phyloP scores from a whole-genome alignment of 2,113 vertebrate genomes.

The Stigmatopora argus region DNA sequence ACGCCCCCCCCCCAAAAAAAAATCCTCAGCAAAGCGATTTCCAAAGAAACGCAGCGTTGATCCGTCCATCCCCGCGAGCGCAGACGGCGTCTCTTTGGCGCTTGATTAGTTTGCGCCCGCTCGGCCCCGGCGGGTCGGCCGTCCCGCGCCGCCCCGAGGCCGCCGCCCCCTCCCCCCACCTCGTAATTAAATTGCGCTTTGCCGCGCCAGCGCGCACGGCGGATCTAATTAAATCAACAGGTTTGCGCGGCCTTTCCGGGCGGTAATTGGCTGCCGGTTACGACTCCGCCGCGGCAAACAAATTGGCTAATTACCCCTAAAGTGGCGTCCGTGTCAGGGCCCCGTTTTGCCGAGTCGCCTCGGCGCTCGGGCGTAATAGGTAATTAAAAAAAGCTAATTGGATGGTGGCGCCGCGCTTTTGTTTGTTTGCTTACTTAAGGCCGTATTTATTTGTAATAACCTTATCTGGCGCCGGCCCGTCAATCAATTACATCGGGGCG shows the following conservation, averaged over 20 bases:
- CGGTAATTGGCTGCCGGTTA: slow-evolving; percentile 73
- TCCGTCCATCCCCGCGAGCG: background rate
- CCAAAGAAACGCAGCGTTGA: no score
- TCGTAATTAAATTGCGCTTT: slow-evolving; percentile 75
- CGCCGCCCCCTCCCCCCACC: slow-evolving; percentile 28
- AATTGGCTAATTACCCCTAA: slow-evolving; percentile 78
- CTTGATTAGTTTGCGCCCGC: background rate
- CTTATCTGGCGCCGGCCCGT: slow-evolving; percentile 56
- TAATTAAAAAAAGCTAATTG: slow-evolving; percentile 70
- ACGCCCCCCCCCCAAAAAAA: no score
- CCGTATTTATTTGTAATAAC: slow-evolving; percentile 61
- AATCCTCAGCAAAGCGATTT: no score
- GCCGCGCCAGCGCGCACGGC: slow-evolving; percentile 26
- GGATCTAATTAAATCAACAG: slow-evolving; percentile 79
- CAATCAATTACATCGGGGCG: slow-evolving; percentile 37
- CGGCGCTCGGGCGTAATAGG: slow-evolving; percentile 50
- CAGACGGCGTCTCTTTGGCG: slow-evolving; percentile 3
- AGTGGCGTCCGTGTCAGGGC: slow-evolving; percentile 69
- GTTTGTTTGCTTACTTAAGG: slow-evolving; percentile 54
- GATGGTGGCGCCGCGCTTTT: slow-evolving; percentile 56
- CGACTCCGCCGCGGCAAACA: slow-evolving; percentile 70
- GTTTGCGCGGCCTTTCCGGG: slow-evolving; percentile 65
- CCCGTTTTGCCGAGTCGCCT: slow-evolving; percentile 64
- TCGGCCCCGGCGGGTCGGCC: slow-evolving; percentile 53
- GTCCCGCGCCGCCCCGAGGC: slow-evolving; percentile 67